A percentile compares a stretch with the other conserved stretches of the same genome.
Conservation (phyloP, 2,113 vertebrate genomes). For the Coturnix japonica region DNA sequence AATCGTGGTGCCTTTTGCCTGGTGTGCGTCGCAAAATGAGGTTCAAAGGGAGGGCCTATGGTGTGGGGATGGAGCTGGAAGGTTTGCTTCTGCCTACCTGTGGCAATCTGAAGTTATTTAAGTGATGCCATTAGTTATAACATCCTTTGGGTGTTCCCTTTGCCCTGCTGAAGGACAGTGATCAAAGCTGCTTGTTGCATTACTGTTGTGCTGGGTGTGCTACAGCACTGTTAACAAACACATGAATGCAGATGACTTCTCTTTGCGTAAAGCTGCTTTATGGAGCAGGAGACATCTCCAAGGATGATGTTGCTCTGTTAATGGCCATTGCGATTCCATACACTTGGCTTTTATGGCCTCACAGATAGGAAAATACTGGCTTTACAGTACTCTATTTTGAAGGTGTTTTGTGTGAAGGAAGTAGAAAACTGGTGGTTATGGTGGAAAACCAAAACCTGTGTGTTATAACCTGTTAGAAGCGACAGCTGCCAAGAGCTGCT, state of each 20-base stretch:
- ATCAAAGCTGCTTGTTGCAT: background rate
- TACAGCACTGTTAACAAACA: rapidly evolving
- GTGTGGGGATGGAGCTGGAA: background rate
- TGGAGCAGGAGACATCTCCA: background rate
- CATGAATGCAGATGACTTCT: background rate
- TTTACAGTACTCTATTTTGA: rapidly evolving
- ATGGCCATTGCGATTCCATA: background rate
- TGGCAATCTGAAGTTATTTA: background rate
- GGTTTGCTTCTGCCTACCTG: background rate
- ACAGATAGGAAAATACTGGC: rapidly evolving
- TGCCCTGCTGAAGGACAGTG: background rate
- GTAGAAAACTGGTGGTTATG: background rate
- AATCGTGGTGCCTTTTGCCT: background rate
- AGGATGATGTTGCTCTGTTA: rapidly evolving
- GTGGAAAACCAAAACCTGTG: rapidly evolving
- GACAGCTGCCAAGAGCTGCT: rapidly evolving
- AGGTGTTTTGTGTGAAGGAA: rapidly evolving
- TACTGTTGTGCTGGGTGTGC: background rate
- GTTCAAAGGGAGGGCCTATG: background rate
- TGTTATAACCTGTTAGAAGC: rapidly evolving
- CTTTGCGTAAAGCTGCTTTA: background rate
- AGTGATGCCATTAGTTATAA: background rate
- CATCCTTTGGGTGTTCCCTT: background rate
- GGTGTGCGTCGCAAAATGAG: rapidly evolving
- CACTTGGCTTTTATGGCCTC: rapidly evolving